phyloP scores from a whole-genome alignment of 2,888 invertebrate genomes.

The Rotaria socialis region DNA sequence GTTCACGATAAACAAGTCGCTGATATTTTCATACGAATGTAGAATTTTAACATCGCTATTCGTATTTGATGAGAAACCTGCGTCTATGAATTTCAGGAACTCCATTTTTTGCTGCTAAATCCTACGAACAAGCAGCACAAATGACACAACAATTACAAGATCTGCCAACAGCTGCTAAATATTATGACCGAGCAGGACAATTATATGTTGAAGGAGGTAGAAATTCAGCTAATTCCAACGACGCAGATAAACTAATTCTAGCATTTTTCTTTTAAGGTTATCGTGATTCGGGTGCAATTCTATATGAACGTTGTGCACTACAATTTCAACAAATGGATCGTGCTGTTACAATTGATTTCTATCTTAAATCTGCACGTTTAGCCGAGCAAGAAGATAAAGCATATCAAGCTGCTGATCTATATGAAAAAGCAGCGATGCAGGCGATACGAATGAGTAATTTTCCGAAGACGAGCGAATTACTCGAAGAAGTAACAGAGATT shows the following conservation, averaged over 20 bases:
- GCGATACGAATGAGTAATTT: background rate
- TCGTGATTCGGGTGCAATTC: constrained; percentile 43
- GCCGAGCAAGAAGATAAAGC: background rate
- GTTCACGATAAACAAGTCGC: too few relatives aligned
- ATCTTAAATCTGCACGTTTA: constrained; percentile 9
- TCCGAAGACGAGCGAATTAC: background rate
- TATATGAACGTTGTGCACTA: constrained; percentile 40
- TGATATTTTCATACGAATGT: too few relatives aligned
- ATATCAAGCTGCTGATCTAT: constrained; percentile 7
- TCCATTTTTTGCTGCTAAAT: constrained; percentile 41
- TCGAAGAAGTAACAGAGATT: background rate
- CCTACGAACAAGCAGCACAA: constrained; percentile 42
- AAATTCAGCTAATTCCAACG: too few relatives aligned
- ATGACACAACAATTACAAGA: constrained; percentile 39
- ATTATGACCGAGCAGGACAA: constrained; percentile 39
- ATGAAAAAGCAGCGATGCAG: constrained; percentile 33
- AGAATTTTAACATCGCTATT: too few relatives aligned
- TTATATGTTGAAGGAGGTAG: constrained; percentile 24
- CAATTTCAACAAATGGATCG: constrained; percentile 12
- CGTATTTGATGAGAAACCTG: too few relatives aligned
- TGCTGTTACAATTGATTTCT: background rate
- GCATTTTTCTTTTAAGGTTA: background rate
- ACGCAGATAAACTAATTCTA: too few relatives aligned
- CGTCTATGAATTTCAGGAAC: background rate
- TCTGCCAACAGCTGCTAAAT: constrained; percentile 30